Conservation (phyloP, 2,113 vertebrate species). For the Bungarus multicinctus region DNA sequence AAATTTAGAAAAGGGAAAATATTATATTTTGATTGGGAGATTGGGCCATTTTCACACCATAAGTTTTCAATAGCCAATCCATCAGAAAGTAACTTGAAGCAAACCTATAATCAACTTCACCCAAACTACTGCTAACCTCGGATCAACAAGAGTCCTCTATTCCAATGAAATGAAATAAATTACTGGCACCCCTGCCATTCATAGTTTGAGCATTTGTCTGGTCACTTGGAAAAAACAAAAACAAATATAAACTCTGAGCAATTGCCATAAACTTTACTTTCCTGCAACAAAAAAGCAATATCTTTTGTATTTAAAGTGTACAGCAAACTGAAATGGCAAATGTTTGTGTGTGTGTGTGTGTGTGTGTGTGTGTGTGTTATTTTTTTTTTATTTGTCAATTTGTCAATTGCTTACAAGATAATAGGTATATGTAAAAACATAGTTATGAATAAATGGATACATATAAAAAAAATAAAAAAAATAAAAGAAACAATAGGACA, state of each 20-base stretch:
- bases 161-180: neutral
- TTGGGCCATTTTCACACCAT: neutral
- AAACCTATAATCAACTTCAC: neutral
- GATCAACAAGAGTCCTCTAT: neutral
- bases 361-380: neutral
- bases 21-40: neutral
- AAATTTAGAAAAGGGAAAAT: neutral
- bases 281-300: neutral
- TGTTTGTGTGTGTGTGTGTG: neutral
- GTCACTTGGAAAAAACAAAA: neutral
- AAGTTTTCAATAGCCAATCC: neutral
- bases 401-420: too few species aligned
- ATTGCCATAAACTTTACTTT: neutral
- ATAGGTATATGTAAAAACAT: too few species aligned
- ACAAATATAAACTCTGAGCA: neutral
- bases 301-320: neutral
- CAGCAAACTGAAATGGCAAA: neutral
- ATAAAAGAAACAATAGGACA: too few species aligned
- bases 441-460: too few species aligned
- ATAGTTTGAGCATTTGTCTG: neutral
- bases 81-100: neutral
- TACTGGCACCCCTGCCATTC: neutral
- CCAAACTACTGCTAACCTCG: neutral
- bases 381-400: too few species aligned
- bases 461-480: too few species aligned